Percentiles rank a stretch among this genome's conserved stretches.
Evolutionary conservation across 2,888 invertebrate genomes (phyloP).

Genomic region (Athrips mouffetella): DNA sequence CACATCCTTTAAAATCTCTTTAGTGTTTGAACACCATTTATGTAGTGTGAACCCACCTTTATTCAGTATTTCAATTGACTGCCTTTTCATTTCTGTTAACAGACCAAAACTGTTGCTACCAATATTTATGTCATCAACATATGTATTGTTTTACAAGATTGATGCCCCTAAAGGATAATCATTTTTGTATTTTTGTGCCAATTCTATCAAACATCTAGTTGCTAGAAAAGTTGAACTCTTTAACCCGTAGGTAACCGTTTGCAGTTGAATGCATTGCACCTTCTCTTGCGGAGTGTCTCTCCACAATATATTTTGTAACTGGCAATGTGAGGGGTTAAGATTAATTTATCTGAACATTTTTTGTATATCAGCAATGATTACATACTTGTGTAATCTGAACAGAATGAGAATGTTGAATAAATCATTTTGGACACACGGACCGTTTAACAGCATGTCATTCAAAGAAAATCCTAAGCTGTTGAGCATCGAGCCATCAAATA

Average conservation of each 20-base stretch:
- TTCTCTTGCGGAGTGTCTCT: constrained; percentile 12
- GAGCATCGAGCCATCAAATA: constrained; percentile 19
- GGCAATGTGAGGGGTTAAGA: constrained; percentile 11
- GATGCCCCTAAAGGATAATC: constrained; percentile 15
- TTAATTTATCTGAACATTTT: constrained; percentile 17
- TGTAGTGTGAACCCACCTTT: not conserved
- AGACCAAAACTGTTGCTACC: not conserved
- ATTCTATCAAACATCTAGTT: constrained; percentile 17
- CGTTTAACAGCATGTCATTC: constrained; percentile 21
- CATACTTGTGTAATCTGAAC: constrained; percentile 15
- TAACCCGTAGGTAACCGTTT: not conserved
- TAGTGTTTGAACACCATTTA: not conserved
- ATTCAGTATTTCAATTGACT: not conserved
- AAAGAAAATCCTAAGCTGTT: constrained; percentile 20
- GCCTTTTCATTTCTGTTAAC: not conserved
- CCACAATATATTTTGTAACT: constrained; percentile 21
- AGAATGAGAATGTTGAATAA: constrained; percentile 21
- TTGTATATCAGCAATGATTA: constrained; percentile 14
- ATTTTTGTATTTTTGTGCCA: constrained; percentile 9
- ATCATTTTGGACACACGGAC: constrained; percentile 17
- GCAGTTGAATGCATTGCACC: constrained; percentile 3
- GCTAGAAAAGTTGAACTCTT: constrained; percentile 13
- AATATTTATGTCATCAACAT: constrained; percentile 17
- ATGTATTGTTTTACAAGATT: constrained; percentile 16
- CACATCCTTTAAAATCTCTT: not conserved